Evolutionary conservation across 1,140 invertebrate species (phyloP).

Genomic region (Lysiphlebus fabarum): DNA sequence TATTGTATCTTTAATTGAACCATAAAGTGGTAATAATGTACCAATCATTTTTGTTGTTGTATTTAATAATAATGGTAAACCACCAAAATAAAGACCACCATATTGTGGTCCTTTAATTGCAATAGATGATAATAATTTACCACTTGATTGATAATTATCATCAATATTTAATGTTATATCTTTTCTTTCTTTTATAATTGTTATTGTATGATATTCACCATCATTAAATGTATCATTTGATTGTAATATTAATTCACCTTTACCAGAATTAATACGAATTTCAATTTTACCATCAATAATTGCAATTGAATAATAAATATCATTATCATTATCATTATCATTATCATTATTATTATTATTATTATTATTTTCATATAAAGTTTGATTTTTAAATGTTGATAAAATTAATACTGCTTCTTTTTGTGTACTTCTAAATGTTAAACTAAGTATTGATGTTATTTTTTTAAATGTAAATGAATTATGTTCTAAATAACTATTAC

Average conservation of each 20-base stretch:
- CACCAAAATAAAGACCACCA: slow-evolving; percentile 64
- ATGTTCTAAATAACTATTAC: slow-evolving; percentile 76
- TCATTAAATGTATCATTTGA: slow-evolving; percentile 65
- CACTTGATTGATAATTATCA: slow-evolving; percentile 58
- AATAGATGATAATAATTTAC: slow-evolving; percentile 52
- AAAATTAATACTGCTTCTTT: slow-evolving; percentile 70
- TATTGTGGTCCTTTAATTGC: slow-evolving; percentile 55
- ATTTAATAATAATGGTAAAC: slow-evolving; percentile 58
- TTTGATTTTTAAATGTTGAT: slow-evolving; percentile 64
- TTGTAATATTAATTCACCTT: slow-evolving; percentile 60
- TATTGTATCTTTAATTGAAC: slow-evolving; percentile 77
- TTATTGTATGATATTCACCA: slow-evolving; percentile 62
- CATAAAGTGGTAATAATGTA: slow-evolving; percentile 59
- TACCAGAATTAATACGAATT: slow-evolving; percentile 67
- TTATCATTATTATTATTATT: slow-evolving; percentile 32
- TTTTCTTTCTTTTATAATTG: slow-evolving; percentile 56
- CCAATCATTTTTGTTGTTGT: slow-evolving; percentile 57
- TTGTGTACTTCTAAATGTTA: slow-evolving; percentile 75
- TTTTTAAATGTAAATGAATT: slow-evolving; percentile 64
- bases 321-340: slow-evolving; percentile 34
- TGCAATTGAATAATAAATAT: slow-evolving; percentile 68
- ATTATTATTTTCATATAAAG: too few relatives aligned
- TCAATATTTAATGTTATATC: slow-evolving; percentile 64
- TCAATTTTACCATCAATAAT: slow-evolving; percentile 65
- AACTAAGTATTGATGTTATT: slow-evolving; percentile 63